phyloP scores from a whole-genome alignment of 2,888 invertebrate genomes.

The Lasiommata megera region DNA sequence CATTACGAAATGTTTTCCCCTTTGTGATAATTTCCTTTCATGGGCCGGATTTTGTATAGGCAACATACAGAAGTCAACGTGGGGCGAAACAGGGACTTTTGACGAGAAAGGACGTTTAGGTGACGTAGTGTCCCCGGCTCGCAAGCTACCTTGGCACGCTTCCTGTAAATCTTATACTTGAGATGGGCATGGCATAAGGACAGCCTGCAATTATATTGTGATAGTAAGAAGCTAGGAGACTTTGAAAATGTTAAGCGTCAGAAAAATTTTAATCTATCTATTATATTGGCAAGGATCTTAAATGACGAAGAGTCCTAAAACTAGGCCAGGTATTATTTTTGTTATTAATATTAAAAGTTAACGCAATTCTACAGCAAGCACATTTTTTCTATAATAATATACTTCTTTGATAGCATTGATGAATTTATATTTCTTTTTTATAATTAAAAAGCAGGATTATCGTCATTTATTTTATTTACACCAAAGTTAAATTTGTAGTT shows the following conservation, averaged over 20 bases:
- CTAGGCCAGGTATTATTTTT: too few species aligned
- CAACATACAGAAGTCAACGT: background rate
- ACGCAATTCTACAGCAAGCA: too few species aligned
- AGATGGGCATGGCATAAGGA: background rate
- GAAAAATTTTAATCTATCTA: background rate
- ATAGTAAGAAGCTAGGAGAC: background rate
- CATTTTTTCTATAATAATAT: too few species aligned
- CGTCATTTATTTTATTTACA: background rate
- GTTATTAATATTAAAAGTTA: too few species aligned
- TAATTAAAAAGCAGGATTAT: background rate
- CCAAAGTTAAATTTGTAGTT: background rate
- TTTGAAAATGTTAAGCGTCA: background rate
- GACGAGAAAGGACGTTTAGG: too few species aligned
- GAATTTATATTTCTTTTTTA: background rate
- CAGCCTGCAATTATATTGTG: background rate
- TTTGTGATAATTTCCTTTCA: constrained; percentile 8
- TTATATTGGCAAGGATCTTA: background rate
- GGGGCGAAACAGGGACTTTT: background rate
- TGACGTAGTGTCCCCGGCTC: background rate
- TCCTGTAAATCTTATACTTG: too few species aligned
- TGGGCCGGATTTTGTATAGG: background rate
- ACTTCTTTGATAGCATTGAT: too few species aligned
- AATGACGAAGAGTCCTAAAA: background rate
- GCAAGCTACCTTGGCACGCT: too few species aligned
- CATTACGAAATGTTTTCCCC: constrained; percentile 15